Percentiles rank a stretch among this genome's conserved stretches.
These are phyloP conservation scores for Scortum barcoo DNA, from an alignment of 2,113 vertebrate species.

Conservation along the genomic window DNA sequence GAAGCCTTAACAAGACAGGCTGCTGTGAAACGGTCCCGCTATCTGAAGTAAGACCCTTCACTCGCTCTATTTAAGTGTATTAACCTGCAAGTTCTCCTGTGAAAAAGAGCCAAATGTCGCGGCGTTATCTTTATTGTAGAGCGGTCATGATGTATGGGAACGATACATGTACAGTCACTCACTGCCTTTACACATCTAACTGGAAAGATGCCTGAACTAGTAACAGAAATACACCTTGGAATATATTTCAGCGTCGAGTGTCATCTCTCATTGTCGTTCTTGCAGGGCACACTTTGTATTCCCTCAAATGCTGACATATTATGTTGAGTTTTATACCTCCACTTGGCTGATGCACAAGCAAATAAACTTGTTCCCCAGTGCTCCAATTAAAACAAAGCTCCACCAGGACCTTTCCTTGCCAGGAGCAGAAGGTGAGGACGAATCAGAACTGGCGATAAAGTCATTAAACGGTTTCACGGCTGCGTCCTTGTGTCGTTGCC, in stretches of 20 bases:
- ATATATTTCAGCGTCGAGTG: too few relatives aligned
- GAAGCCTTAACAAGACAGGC: constrained; percentile 41
- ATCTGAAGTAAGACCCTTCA: constrained; percentile 13
- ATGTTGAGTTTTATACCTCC: neutral
- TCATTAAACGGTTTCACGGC: constrained; percentile 7
- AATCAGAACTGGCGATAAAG: constrained; percentile 20
- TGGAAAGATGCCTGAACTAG: neutral
- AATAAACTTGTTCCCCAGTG: neutral
- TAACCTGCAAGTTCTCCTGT: constrained; percentile 13
- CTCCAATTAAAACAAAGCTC: neutral
- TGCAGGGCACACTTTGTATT: neutral
- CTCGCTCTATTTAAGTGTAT: constrained; percentile 5
- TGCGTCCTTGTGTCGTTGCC: constrained; percentile 35
- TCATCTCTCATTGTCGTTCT: neutral
- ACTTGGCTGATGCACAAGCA: neutral
- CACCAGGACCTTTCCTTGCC: neutral
- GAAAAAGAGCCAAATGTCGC: neutral
- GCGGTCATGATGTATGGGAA: too few relatives aligned
- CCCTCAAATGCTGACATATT: neutral
- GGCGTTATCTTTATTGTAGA: neutral
- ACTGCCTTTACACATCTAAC: neutral
- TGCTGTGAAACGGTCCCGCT: constrained; percentile 28
- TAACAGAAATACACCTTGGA: neutral
- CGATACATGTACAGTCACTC: neutral
- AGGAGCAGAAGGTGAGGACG: neutral